Conservation (phyloP, 2,797 vertebrate species). For the Tiaroga cobitis region DNA sequence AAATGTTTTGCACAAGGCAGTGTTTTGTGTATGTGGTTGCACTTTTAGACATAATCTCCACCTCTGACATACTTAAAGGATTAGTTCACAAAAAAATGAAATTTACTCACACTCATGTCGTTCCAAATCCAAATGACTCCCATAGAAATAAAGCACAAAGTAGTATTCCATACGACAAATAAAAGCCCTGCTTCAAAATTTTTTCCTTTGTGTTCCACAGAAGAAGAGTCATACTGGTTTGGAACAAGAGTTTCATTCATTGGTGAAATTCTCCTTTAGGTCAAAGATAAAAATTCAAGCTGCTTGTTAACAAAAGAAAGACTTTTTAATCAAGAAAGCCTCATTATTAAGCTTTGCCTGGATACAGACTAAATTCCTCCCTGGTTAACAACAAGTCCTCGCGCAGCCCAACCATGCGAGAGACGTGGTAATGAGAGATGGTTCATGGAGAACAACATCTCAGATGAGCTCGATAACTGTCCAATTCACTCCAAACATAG, state of each 20-base stretch:
- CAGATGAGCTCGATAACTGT: slow-evolving; percentile 22
- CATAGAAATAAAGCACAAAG: neutral
- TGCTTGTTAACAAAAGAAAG: slow-evolving; percentile 51
- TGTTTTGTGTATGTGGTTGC: neutral
- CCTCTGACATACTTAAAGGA: neutral
- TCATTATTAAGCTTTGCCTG: slow-evolving; percentile 74
- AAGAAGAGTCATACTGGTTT: neutral
- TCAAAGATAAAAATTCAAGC: slow-evolving; percentile 27
- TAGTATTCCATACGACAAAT: neutral
- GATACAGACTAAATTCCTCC: slow-evolving; percentile 66
- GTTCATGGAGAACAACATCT: neutral
- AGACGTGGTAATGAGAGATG: slow-evolving; percentile 35
- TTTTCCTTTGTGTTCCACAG: neutral
- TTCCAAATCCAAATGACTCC: neutral
- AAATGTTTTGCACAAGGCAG: neutral
- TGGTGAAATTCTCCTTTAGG: neutral
- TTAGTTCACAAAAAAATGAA: neutral
- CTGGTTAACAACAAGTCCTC: slow-evolving; percentile 70
- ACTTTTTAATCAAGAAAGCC: slow-evolving; percentile 73
- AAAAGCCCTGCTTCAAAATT: neutral
- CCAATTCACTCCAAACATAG: neutral
- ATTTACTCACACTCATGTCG: neutral
- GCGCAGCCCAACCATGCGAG: slow-evolving; percentile 75
- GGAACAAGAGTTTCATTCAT: neutral
- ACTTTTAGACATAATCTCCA: neutral